A percentile compares a stretch with the other conserved stretches of the same genome.
Conservation (phyloP, 2,888 invertebrate genomes). For the Cylindroiulus punctatus region DNA sequence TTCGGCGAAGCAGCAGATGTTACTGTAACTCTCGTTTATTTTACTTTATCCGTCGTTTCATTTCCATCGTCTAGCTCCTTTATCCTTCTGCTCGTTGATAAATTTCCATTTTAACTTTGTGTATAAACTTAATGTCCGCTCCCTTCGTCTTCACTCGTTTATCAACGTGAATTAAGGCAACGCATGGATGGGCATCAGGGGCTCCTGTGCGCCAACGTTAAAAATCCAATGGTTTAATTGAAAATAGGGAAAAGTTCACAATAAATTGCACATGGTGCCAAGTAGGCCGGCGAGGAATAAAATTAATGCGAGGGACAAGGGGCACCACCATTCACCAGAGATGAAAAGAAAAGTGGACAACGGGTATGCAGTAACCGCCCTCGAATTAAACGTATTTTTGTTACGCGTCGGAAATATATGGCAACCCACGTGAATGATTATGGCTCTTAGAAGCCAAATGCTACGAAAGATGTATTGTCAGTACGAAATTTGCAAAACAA, state of each 20-base stretch:
- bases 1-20: background rate
- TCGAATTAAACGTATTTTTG: slow-evolving; percentile 22
- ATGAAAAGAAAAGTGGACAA: slow-evolving; percentile 29
- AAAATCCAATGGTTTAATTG: slow-evolving; percentile 38
- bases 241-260: slow-evolving; percentile 27
- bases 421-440: background rate
- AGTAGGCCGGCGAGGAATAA: background rate
- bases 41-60: slow-evolving; percentile 12
- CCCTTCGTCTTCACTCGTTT: slow-evolving; percentile 25
- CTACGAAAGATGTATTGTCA: background rate
- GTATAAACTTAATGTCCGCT: slow-evolving; percentile 38
- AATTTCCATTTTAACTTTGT: slow-evolving; percentile 23
- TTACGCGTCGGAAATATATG: background rate
- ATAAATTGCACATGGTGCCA: slow-evolving; percentile 29
- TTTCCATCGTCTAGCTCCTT: background rate
- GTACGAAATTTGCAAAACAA: background rate
- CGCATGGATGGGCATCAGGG: slow-evolving; percentile 18
- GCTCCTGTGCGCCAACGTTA: background rate
- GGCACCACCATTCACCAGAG: slow-evolving; percentile 20
- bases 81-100: background rate
- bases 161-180: background rate
- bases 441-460: slow-evolving; percentile 12
- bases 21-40: background rate
- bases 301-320: slow-evolving; percentile 14
- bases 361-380: slow-evolving; percentile 29